Evolutionary conservation across 2,113 vertebrate species (phyloP), one percentile per base, ranked within the genome.

Genomic region (Hepsetus odoe): DNA sequence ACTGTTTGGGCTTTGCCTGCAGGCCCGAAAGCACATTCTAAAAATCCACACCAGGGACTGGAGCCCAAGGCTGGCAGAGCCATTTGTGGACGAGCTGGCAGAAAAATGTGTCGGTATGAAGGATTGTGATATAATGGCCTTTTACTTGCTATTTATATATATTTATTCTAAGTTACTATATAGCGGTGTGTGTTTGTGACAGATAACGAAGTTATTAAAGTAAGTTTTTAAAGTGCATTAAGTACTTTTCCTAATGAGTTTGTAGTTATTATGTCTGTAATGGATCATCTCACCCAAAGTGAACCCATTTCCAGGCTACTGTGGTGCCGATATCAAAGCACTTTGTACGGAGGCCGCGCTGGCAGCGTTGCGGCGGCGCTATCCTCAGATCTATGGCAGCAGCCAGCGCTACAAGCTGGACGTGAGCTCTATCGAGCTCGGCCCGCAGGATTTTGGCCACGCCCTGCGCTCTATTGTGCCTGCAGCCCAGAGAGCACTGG

Each of bases 1-100:
- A 61, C 20, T n/a, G 33, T 62, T 72, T 62, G 35, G 51, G 5
- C 32, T 32, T 35, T 64, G 12, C 77, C 28, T 68, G 49, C 83
- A 99, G 98, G 97, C 98, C 90, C 95, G 98, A 93, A 99, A 98
- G 94, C 98, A 98, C 91, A 99, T 99, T 91, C 90, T 99, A 87
- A 93, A 98, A 89, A 99, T 99, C 87, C 97, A 99, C 90, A 99
- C 98, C 74, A 93, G 95, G 90, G 96, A 98, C 84, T 99, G 98
- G 98, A 98, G 93, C 89, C 98, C 98, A 80, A 97, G 94, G 89
- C 86, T 99, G 86, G 93, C 95, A 80, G 95, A 96, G 90, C 89
- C 92, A 88, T 99, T 99, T 91, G 89, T 98, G 85, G 94, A 95
- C 86, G 98, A 99, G 90, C 90, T 99, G 84, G 95, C 98, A 84